Percentiles rank a stretch among this genome's conserved stretches.
Conservation (phyloP, 2,888 invertebrate genomes). For the Caenorhabditis angaria region DNA sequence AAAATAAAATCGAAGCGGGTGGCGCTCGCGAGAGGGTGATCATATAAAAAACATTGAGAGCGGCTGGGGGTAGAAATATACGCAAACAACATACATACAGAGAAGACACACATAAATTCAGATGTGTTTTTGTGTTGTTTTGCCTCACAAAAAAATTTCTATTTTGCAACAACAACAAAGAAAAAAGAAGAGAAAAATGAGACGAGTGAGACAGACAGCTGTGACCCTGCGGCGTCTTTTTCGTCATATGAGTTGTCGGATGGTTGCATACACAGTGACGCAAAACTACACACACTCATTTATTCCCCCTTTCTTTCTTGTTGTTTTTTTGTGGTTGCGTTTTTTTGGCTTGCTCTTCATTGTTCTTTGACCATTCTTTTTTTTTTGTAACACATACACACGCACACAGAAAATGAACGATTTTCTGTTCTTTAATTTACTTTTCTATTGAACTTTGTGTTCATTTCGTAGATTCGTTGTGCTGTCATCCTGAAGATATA, state of each 20-base stretch:
- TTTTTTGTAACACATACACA: background rate
- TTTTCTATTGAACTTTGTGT: background rate
- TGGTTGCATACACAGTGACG: slow-evolving; percentile 27
- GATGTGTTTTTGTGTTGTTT: slow-evolving; percentile 1
- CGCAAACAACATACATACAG: slow-evolving; percentile 22
- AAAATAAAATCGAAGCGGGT: slow-evolving; percentile 13
- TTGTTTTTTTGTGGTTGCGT: background rate
- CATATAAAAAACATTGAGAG: slow-evolving; percentile 7
- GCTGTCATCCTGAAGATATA: no score
- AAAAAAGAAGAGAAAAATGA: background rate
- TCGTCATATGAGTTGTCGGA: slow-evolving; percentile 17
- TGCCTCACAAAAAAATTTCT: background rate
- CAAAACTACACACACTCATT: slow-evolving; percentile 10
- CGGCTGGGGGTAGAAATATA: slow-evolving; percentile 1
- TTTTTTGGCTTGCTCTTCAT: slow-evolving; percentile 1
- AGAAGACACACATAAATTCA: background rate
- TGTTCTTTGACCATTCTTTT: slow-evolving; percentile 14
- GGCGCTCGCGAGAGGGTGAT: background rate
- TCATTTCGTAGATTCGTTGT: background rate
- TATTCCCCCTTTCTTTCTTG: slow-evolving; percentile 11
- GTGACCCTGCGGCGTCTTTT: slow-evolving; percentile 20
- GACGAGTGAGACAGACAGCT: background rate
- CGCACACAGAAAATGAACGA: no score
- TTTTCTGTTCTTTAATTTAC: background rate
- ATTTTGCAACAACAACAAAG: slow-evolving; percentile 18